Conservation (phyloP, 2,888 invertebrate genomes). For the Cheilosia variabilis region DNA sequence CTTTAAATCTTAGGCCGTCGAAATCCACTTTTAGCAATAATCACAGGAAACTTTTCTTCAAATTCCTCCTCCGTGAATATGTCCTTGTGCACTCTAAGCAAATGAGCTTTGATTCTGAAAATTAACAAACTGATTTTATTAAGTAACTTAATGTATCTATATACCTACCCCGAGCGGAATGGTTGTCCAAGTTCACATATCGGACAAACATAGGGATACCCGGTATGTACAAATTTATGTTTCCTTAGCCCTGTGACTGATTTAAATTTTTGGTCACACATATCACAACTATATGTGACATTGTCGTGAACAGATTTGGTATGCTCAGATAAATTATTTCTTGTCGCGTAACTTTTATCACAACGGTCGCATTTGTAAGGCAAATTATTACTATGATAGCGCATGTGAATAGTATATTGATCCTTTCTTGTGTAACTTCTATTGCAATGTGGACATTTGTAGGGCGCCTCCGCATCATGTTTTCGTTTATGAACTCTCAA, state of each 20-base stretch:
- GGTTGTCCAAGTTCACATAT: slow-evolving; percentile 45
- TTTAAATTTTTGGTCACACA: slow-evolving; percentile 42
- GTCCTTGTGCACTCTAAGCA: slow-evolving; percentile 50
- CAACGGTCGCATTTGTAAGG: slow-evolving; percentile 74
- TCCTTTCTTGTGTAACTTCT: slow-evolving; percentile 34
- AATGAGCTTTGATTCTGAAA: slow-evolving; percentile 45
- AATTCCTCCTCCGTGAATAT: slow-evolving; percentile 41
- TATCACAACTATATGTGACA: slow-evolving; percentile 42
- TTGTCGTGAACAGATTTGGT: slow-evolving; percentile 36
- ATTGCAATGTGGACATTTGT: slow-evolving; percentile 37
- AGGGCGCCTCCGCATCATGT: slow-evolving; percentile 28
- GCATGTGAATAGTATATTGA: slow-evolving; percentile 69
- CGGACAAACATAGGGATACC: slow-evolving; percentile 50
- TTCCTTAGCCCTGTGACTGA: slow-evolving; percentile 45
- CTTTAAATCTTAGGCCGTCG: slow-evolving; percentile 35
- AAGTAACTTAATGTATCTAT: background rate
- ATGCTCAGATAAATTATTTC: slow-evolving; percentile 53
- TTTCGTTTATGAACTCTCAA: slow-evolving; percentile 41
- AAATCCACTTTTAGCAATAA: slow-evolving; percentile 44
- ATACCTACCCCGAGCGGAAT: slow-evolving; percentile 48
- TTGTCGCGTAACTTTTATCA: slow-evolving; percentile 58
- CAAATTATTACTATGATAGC: slow-evolving; percentile 67
- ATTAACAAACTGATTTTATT: background rate
- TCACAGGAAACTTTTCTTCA: slow-evolving; percentile 36
- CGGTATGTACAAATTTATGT: slow-evolving; percentile 48